phyloP scores from a whole-genome alignment of 2,797 vertebrate species.

The Mormyrops attenuatus region DNA sequence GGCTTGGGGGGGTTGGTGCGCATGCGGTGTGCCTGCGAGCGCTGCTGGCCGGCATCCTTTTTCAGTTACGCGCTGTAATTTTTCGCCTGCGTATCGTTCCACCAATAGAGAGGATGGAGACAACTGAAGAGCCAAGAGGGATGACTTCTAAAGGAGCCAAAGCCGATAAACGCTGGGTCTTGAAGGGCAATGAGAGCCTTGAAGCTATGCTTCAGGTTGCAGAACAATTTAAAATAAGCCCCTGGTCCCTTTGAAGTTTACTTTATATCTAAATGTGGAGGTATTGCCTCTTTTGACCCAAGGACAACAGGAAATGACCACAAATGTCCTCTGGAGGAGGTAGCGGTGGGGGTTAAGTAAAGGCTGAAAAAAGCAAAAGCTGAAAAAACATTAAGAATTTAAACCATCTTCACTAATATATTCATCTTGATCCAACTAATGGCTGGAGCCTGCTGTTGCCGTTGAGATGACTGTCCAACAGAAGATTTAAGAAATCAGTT shows the following conservation, averaged over 20 bases:
- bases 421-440: constrained; percentile 43
- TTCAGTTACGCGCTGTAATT: constrained; percentile 62
- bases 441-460: constrained; percentile 42
- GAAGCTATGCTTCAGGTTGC: constrained; percentile 59
- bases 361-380: constrained; percentile 52
- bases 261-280: constrained; percentile 67
- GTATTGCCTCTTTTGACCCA: constrained; percentile 63
- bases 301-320: constrained; percentile 67
- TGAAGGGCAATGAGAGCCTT: constrained; percentile 62
- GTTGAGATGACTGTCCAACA: constrained; percentile 42
- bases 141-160: constrained; percentile 56
- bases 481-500: neutral
- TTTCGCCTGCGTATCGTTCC: constrained; percentile 44
- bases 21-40: constrained; percentile 34
- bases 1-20: no score
- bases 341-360: constrained; percentile 47
- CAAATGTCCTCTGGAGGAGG: constrained; percentile 36
- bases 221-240: constrained; percentile 71
- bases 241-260: constrained; percentile 69
- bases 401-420: constrained; percentile 41
- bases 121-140: constrained; percentile 44
- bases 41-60: constrained; percentile 59
- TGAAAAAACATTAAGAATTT: constrained; percentile 28
- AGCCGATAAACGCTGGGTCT: constrained; percentile 63
- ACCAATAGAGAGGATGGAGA: constrained; percentile 47